phyloP scores from a whole-genome alignment of 2,797 vertebrate species.

The Hoplostethus atlanticus region DNA sequence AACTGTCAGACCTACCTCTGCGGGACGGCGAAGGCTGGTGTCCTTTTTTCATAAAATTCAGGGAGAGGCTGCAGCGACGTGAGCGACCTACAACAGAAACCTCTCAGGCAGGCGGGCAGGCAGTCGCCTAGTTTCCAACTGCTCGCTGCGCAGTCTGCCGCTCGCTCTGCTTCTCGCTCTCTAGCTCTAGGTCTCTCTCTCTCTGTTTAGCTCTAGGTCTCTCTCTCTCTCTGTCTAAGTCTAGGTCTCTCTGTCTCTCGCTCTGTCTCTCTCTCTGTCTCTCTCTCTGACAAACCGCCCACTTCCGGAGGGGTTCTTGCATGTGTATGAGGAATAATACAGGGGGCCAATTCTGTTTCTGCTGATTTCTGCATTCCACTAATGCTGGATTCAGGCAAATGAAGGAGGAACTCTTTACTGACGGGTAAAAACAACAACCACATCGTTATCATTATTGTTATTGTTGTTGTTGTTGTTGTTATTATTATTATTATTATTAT shows the following conservation, averaged over 20 bases:
- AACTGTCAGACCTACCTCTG: conserved; percentile 69
- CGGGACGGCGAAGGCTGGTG: conserved; percentile 61
- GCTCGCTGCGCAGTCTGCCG: conserved; percentile 65
- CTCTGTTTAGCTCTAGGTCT: conserved; percentile 2
- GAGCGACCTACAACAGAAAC: conserved; percentile 48
- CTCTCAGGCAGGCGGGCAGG: conserved; percentile 58
- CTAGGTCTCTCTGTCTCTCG: conserved; percentile 7
- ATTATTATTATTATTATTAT: too few relatives aligned
- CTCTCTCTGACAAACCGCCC: conserved; percentile 68
- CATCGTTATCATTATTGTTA: too few relatives aligned
- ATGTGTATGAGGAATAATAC: too few relatives aligned
- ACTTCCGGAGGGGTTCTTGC: conserved; percentile 76
- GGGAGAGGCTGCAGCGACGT: conserved; percentile 65
- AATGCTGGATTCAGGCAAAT: too few relatives aligned
- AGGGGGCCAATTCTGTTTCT: too few relatives aligned
- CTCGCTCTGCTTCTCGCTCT: conserved; percentile 34
- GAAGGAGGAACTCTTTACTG: too few relatives aligned
- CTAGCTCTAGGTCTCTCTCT: conserved; percentile 34
- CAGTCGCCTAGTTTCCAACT: conserved; percentile 67
- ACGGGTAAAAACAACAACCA: too few relatives aligned
- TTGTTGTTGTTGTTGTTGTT: too few relatives aligned
- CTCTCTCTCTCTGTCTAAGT: conserved; percentile 12
- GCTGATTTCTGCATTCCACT: too few relatives aligned
- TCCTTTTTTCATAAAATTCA: conserved; percentile 73
- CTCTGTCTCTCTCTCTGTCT: conserved; percentile 41